A percentile compares a stretch with the other conserved stretches of the same genome.
Conservation (phyloP, 2,113 vertebrate genomes). For the Thomomys bottae region DNA sequence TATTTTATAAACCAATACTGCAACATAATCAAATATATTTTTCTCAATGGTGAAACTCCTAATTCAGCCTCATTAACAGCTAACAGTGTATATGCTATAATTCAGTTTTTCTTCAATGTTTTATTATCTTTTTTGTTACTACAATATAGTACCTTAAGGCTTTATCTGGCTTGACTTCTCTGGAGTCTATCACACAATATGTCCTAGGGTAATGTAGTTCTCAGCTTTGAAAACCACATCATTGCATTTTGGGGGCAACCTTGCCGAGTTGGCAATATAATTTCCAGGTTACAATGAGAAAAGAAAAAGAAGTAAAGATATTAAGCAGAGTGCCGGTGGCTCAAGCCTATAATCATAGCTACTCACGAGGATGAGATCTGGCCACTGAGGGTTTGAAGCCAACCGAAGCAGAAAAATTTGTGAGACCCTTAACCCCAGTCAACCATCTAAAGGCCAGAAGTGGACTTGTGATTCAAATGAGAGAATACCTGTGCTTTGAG, state of each 20-base stretch:
- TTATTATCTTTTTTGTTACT: neutral
- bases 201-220: neutral
- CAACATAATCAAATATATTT: conserved; percentile 62
- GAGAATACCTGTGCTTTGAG: too few species aligned
- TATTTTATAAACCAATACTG: conserved; percentile 52
- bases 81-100: neutral
- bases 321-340: neutral
- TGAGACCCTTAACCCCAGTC: too few species aligned
- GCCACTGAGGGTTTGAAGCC: too few species aligned
- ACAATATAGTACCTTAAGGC: neutral
- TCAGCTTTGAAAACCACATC: neutral
- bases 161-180: neutral
- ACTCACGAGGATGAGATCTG: too few species aligned
- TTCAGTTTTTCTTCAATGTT: conserved; percentile 13
- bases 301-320: neutral
- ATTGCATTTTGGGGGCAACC: neutral
- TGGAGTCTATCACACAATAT: accelerated
- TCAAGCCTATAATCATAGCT: too few species aligned
- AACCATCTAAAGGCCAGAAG: too few species aligned
- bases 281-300: neutral
- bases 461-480: too few species aligned
- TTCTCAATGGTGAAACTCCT: conserved; percentile 66
- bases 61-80: conserved; percentile 53
- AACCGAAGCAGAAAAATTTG: too few species aligned
- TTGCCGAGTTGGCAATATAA: neutral